Percentiles rank a stretch among this genome's conserved stretches.
These are phyloP conservation scores for Drosophila histrio DNA, from an alignment of 2,888 invertebrate species.

Conservation along the genomic window DNA sequence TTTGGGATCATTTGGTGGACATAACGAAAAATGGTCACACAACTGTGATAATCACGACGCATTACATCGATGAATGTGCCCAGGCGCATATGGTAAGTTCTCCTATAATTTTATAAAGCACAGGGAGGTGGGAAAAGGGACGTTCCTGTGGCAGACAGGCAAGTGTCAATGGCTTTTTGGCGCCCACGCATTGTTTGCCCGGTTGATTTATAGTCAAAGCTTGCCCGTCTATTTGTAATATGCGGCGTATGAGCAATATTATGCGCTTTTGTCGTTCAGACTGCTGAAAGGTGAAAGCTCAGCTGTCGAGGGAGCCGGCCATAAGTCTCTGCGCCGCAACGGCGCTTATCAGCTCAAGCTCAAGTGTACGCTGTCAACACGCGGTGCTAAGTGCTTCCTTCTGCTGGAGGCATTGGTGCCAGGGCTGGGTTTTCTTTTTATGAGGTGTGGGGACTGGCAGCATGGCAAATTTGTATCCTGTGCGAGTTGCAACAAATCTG, in stretches of 20 bases:
- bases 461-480: conserved; percentile 79
- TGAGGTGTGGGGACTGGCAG: not conserved
- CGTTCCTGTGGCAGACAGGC: conserved; percentile 1
- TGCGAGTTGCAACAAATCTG: conserved; percentile 73
- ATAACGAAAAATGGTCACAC: conserved; percentile 90
- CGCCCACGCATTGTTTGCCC: conserved; percentile 72
- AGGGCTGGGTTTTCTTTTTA: not conserved
- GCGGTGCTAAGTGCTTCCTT: conserved; percentile 76
- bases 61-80: conserved; percentile 94
- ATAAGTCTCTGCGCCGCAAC: conserved; percentile 30
- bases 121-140: not conserved
- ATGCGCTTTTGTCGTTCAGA: conserved; percentile 29
- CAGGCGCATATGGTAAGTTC: conserved; percentile 91
- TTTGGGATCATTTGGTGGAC: conserved; percentile 93
- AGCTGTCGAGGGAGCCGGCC: conserved; percentile 45
- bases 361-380: conserved; percentile 70
- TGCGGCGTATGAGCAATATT: conserved; percentile 77
- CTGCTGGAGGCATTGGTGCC: conserved; percentile 13
- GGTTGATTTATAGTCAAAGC: conserved; percentile 69
- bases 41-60: conserved; percentile 94
- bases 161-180: conserved; percentile 72
- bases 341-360: conserved; percentile 62
- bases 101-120: not conserved
- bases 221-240: conserved; percentile 70
- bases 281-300: conserved; percentile 73